phyloP scores from a whole-genome alignment of 2,888 invertebrate genomes.

The Drosophila melanosoma region DNA sequence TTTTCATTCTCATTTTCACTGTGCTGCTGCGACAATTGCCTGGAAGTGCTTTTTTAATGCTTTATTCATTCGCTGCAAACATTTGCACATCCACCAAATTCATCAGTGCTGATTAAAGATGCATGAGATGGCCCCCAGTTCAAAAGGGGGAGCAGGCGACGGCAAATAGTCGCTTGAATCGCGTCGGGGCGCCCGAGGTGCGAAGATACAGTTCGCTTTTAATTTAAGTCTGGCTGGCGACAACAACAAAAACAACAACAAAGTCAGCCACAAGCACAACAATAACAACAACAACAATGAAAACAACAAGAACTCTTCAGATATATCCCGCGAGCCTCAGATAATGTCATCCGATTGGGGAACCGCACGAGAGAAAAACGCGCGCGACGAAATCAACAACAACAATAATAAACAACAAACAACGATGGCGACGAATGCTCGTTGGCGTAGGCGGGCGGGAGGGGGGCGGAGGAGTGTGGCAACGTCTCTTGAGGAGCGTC shows the following conservation, averaged over 20 bases:
- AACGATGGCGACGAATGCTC: background rate
- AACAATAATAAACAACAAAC: conserved; percentile 10
- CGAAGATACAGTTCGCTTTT: conserved; percentile 70
- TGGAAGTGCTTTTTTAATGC: conserved; percentile 75
- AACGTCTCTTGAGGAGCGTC: conserved; percentile 28
- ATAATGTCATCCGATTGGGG: conserved; percentile 77
- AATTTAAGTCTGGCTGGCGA: conserved; percentile 61
- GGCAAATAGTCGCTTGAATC: conserved; percentile 14
- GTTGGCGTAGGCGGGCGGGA: background rate
- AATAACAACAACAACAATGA: conserved; percentile 9
- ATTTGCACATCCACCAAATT: conserved; percentile 74
- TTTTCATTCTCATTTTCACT: conserved; percentile 70
- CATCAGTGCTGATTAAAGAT: conserved; percentile 76
- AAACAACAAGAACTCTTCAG: conserved; percentile 20
- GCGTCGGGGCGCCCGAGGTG: conserved; percentile 45
- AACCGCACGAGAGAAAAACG: conserved; percentile 46
- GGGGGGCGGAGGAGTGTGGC: conserved; percentile 9
- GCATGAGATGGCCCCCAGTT: conserved; percentile 50
- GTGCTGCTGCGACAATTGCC: conserved; percentile 66
- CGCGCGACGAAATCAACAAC: conserved; percentile 36
- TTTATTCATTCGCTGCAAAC: conserved; percentile 76
- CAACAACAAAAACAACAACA: conserved; percentile 31
- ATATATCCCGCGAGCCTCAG: conserved; percentile 60
- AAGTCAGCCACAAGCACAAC: conserved; percentile 22
- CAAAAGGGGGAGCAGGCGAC: background rate